A percentile compares a stretch with the other conserved stretches of the same genome.
phyloP scores from a whole-genome alignment of 2,113 vertebrate species.

The Rhadina sibilatrix region DNA sequence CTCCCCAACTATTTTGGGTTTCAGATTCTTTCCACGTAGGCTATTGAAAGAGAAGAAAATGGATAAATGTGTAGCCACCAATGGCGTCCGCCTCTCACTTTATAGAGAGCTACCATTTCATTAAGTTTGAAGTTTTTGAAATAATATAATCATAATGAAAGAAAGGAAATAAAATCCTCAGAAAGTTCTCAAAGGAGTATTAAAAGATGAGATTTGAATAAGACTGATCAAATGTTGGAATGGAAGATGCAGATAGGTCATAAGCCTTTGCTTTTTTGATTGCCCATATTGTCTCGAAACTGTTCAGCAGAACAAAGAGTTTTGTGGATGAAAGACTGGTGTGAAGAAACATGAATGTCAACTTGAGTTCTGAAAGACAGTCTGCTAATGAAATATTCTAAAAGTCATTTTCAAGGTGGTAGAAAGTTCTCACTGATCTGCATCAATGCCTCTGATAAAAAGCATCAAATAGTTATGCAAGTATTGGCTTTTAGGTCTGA shows the following conservation, averaged over 20 bases:
- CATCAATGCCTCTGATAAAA: constrained; percentile 76
- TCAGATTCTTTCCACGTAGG: constrained; percentile 56
- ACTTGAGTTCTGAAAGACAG: constrained; percentile 76
- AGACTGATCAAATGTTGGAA: constrained; percentile 74
- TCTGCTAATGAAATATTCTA: constrained; percentile 82
- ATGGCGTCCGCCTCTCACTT: constrained; percentile 51
- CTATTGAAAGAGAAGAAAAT: constrained; percentile 72
- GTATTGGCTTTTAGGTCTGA: constrained; percentile 60
- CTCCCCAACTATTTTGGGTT: neutral
- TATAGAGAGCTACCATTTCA: constrained; percentile 69
- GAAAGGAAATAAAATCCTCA: constrained; percentile 78
- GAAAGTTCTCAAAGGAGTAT: constrained; percentile 74
- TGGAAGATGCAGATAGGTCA: constrained; percentile 66
- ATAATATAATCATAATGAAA: constrained; percentile 74
- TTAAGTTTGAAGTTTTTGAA: constrained; percentile 67
- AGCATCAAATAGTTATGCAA: constrained; percentile 71
- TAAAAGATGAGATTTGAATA: constrained; percentile 79
- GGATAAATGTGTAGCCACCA: constrained; percentile 65
- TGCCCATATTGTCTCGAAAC: constrained; percentile 78
- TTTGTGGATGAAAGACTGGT: constrained; percentile 77
- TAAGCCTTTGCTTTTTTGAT: constrained; percentile 72
- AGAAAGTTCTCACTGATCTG: constrained; percentile 76
- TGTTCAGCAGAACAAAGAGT: constrained; percentile 77
- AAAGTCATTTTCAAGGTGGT: constrained; percentile 82
- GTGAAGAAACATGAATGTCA: constrained; percentile 79